Evolutionary conservation across 1,140 invertebrate genomes (phyloP).

Genomic region (Monomorium pharaonis): DNA sequence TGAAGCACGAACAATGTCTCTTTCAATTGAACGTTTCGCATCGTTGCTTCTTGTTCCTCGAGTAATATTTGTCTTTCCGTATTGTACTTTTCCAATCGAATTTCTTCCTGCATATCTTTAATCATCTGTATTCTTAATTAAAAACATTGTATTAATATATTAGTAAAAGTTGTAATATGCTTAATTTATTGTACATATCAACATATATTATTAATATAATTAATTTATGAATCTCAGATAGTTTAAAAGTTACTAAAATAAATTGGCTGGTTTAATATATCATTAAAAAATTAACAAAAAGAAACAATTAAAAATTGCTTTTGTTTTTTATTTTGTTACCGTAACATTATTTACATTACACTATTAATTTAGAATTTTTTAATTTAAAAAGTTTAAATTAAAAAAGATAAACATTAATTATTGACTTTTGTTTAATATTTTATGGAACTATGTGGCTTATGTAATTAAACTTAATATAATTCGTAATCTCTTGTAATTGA

Average conservation of each 20-base stretch:
- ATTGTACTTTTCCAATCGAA: constrained; percentile 73
- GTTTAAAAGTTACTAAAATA: not conserved
- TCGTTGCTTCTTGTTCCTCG: constrained; percentile 65
- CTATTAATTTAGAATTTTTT: not conserved
- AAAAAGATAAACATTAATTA: not conserved
- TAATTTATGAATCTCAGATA: not conserved
- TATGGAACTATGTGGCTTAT: not conserved
- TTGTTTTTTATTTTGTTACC: not conserved
- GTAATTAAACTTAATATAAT: not conserved
- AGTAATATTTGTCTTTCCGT: constrained; percentile 50
- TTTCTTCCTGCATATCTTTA: constrained; percentile 78
- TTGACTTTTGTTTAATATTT: not conserved
- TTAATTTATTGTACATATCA: not conserved
- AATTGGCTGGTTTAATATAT: not conserved
- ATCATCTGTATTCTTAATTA: constrained; percentile 70
- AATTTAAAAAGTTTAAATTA: not conserved
- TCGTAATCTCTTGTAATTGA: not conserved
- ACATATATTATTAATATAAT: not conserved
- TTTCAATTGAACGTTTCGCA: constrained; percentile 71
- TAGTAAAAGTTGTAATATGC: not conserved
- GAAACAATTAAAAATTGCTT: not conserved
- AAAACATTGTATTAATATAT: not conserved
- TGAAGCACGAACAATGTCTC: constrained; percentile 58
- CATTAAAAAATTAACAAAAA: not conserved
- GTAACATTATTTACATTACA: not conserved